These are phyloP conservation scores for Antheraea mylitta DNA, from an alignment of 1,140 invertebrate species.

Conservation along the genomic window DNA sequence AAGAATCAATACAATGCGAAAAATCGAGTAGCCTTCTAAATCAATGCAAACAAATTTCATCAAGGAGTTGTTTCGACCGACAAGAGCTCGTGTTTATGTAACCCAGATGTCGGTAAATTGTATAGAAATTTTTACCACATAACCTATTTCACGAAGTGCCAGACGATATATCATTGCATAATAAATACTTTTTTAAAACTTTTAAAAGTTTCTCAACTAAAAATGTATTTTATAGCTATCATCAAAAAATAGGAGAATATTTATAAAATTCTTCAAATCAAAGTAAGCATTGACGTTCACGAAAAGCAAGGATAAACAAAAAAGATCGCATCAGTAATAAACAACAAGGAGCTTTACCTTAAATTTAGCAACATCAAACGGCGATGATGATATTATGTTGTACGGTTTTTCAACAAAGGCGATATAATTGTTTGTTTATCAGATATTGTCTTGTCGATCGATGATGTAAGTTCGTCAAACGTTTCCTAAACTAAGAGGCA, in stretches of 20 bases:
- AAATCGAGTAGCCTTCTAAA: no score
- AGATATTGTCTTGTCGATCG: constrained; percentile 19
- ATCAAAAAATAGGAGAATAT: no score
- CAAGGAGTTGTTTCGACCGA: background rate
- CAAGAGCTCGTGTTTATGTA: background rate
- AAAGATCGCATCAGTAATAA: background rate
- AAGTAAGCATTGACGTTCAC: background rate
- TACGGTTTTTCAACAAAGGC: background rate
- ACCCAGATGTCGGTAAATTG: background rate
- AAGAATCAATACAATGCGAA: no score
- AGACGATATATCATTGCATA: background rate
- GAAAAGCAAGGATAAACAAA: background rate
- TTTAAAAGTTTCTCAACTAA: background rate
- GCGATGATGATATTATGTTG: background rate
- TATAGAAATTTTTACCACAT: background rate
- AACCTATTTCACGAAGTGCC: background rate
- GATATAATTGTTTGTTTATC: constrained; percentile 20
- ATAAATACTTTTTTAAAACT: background rate
- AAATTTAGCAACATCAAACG: constrained; percentile 11
- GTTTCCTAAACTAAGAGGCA: constrained; percentile 11
- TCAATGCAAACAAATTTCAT: no score
- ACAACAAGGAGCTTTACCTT: background rate
- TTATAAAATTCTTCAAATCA: no score
- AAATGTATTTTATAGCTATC: background rate
- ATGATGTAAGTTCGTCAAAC: constrained; percentile 22